A percentile compares a stretch with the other conserved stretches of the same genome.
Conservation (phyloP, 2,888 invertebrate genomes). For the Polyommatus icarus region DNA sequence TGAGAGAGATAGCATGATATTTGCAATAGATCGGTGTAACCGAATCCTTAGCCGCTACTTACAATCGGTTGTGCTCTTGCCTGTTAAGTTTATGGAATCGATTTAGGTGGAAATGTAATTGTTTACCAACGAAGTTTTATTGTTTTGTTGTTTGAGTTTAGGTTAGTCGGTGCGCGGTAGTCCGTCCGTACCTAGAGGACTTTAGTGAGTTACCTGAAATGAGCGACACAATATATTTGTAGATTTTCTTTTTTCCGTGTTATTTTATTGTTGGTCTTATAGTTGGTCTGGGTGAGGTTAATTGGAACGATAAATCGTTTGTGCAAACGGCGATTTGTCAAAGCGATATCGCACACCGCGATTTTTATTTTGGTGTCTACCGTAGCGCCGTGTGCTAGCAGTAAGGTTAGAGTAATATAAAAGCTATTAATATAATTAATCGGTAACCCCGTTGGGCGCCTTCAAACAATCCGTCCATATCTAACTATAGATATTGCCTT, state of each 20-base stretch:
- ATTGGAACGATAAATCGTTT: slow-evolving; percentile 11
- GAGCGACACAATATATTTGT: slow-evolving; percentile 73
- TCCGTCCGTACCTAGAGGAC: slow-evolving; percentile 59
- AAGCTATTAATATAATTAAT: slow-evolving; percentile 76
- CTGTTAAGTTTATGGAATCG: slow-evolving; percentile 79
- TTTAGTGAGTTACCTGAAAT: slow-evolving; percentile 77
- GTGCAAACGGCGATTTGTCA: background rate
- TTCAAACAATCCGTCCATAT: slow-evolving; percentile 80
- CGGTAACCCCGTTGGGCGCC: slow-evolving; percentile 78
- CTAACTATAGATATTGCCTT: slow-evolving; percentile 80
- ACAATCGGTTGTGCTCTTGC: slow-evolving; percentile 82
- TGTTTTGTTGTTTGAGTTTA: slow-evolving; percentile 70
- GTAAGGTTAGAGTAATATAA: slow-evolving; percentile 58
- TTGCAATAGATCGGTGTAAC: background rate
- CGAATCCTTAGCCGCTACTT: slow-evolving; percentile 70
- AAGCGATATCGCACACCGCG: slow-evolving; percentile 35
- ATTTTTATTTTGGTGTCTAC: slow-evolving; percentile 54
- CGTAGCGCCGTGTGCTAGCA: slow-evolving; percentile 62
- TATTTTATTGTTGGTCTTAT: slow-evolving; percentile 72
- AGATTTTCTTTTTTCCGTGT: slow-evolving; percentile 58
- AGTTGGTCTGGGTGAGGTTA: slow-evolving; percentile 32
- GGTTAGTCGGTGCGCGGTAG: slow-evolving; percentile 57
- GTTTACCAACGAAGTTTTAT: slow-evolving; percentile 78
- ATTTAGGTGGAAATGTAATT: slow-evolving; percentile 76
- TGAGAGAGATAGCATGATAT: background rate